phyloP scores from a whole-genome alignment of 1,140 invertebrate genomes.

The Eufriesea mexicana region DNA sequence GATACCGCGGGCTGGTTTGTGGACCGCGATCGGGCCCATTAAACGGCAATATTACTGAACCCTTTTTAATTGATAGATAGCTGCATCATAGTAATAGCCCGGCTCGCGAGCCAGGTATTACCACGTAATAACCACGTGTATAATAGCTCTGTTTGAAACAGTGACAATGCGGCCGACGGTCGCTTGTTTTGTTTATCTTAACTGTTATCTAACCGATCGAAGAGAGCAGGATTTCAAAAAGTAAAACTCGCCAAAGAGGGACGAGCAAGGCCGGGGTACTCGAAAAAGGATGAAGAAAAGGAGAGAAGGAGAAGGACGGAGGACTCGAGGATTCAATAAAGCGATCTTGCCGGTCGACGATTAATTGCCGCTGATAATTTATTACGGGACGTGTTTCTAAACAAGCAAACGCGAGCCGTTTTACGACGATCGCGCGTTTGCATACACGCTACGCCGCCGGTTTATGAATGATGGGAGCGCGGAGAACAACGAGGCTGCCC shows the following conservation, averaged over 20 bases:
- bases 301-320: not conserved
- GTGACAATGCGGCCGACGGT: not conserved
- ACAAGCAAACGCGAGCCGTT: not conserved
- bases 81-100: not conserved
- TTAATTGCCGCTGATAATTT: conserved; percentile 42
- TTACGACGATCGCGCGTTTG: not conserved
- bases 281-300: not conserved
- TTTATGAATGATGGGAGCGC: not conserved
- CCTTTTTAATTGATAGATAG: conserved; percentile 19
- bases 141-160: not conserved
- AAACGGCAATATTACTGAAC: not conserved
- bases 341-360: conserved; percentile 32
- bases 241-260: not conserved
- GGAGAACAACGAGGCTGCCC: not conserved
- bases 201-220: not conserved
- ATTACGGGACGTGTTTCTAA: conserved; percentile 33
- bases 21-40: not conserved
- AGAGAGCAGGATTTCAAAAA: too few species aligned
- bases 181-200: not conserved
- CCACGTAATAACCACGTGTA: conserved; percentile 11
- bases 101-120: not conserved
- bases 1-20: not conserved
- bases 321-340: conserved; percentile 33
- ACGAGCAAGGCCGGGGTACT: too few species aligned
- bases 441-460: not conserved